Percentiles rank a stretch among this genome's conserved stretches.
phyloP scores from a whole-genome alignment of 2,888 invertebrate genomes.

The Apamea anceps region DNA sequence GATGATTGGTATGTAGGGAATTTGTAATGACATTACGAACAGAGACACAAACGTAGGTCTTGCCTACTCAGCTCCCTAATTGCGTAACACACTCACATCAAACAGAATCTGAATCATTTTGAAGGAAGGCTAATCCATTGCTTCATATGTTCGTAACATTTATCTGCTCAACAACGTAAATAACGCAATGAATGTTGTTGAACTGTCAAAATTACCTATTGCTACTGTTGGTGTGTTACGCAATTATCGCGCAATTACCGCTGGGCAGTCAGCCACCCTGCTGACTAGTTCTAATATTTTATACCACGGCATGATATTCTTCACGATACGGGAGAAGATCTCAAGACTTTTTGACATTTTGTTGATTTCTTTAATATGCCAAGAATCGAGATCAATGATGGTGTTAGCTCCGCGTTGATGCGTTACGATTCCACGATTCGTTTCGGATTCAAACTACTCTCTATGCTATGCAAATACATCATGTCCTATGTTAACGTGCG shows the following conservation, averaged over 20 bases:
- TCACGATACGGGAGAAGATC: not conserved
- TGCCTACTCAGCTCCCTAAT: not conserved
- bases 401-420: not conserved
- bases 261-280: not conserved
- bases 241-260: too few relatives aligned
- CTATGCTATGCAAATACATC: not conserved
- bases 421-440: constrained; percentile 5
- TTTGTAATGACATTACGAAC: not conserved
- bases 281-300: not conserved
- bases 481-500: not conserved
- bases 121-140: too few relatives aligned
- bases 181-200: too few relatives aligned
- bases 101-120: too few relatives aligned
- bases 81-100: too few relatives aligned
- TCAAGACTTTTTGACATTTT: too few relatives aligned
- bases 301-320: not conserved
- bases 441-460: not conserved
- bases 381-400: not conserved
- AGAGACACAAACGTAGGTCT: not conserved
- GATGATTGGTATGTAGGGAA: not conserved
- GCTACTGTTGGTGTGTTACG: too few relatives aligned
- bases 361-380: not conserved
- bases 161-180: too few relatives aligned
- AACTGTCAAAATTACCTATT: too few relatives aligned
- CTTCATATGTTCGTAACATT: too few relatives aligned